Base-by-base conservation (phyloP, 1,140 invertebrate genomes). In the Drosophila albomicans region DNA sequence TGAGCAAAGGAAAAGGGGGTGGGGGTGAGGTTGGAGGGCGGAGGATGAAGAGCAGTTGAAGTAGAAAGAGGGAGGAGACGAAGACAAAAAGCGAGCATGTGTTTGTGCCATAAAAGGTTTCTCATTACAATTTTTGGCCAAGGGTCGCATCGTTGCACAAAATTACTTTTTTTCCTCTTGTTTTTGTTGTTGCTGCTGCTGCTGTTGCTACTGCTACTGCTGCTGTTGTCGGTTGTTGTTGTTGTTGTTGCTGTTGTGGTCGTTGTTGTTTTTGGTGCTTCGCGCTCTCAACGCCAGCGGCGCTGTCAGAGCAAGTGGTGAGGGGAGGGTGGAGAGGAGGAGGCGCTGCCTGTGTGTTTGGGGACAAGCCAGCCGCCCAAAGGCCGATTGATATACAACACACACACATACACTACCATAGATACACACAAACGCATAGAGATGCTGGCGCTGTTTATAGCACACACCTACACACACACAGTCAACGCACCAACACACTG, bases 71-170 rank as follows among this genome's bases (percentile, higher is more conserved):
- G 56, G 13, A 30, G 2, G 13, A 8, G 30, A 57, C 64, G 51
- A 69, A 63, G 67, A 75, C 59, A 71, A 75, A 87, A 86, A 82
- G 82, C 76, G 72, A 82, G 82, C 82, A 86, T 86, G 82, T 87
- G 82, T 82, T 82, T 77, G 82, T 67, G 69, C 84, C 84, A 87
- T 82, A 87, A 87, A 87, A 87, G 82, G 82, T 87, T 87, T 87
- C 82, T 82, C 82, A 87, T 87, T 87, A 87, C 82, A 87, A 73
- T 81, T 82, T 85, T 87, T 86, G 82, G 82, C 78, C 82, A 85
- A 86, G 81, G 82, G 82, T 85, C 82, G 82, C 82, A 85, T 85
- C 81, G 81, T 86, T 85, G 82, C 82, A 85, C 82, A 85, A 85
- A 85, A 85, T 87, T 85, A 87, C 82, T 82, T 85, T 75, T 85